Evolutionary conservation across 2,888 invertebrate genomes (phyloP).

Genomic region (Rhagium mordax): DNA sequence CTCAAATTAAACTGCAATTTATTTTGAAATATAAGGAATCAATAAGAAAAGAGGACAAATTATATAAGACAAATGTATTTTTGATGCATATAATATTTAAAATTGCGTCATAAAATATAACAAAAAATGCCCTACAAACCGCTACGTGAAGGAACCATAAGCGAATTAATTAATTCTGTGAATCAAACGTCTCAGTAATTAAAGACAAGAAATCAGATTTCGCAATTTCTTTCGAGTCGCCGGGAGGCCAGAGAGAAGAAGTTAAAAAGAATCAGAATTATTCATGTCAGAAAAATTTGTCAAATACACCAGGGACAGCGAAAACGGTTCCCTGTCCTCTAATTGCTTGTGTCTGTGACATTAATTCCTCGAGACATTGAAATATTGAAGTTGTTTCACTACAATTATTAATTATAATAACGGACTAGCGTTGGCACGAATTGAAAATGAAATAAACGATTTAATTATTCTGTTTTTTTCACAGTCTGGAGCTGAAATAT

Average conservation of each 20-base stretch:
- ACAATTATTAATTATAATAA: constrained; percentile 34
- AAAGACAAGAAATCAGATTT: not conserved
- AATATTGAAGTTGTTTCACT: constrained; percentile 34
- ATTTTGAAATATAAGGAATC: too few species aligned
- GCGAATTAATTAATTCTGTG: constrained; percentile 21
- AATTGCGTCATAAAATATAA: too few species aligned
- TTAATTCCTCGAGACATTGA: constrained; percentile 35
- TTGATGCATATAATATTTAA: too few species aligned
- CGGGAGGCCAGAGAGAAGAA: not conserved
- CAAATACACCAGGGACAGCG: constrained; percentile 8
- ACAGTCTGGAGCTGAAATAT: not conserved
- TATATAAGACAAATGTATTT: too few species aligned
- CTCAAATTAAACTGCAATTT: too few species aligned
- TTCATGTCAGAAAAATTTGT: constrained; percentile 16
- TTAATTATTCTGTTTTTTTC: constrained; percentile 21
- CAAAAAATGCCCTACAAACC: too few species aligned
- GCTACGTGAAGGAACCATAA: too few species aligned
- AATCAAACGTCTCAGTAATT: constrained; percentile 7
- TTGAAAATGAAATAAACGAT: constrained; percentile 6
- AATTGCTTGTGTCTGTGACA: constrained; percentile 37
- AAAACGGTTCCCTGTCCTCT: constrained; percentile 29
- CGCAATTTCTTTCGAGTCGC: not conserved
- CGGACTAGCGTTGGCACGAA: constrained; percentile 9
- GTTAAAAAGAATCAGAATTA: constrained; percentile 10
- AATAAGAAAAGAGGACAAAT: too few species aligned